A percentile compares a stretch with the other conserved stretches of the same genome.
phyloP scores from a whole-genome alignment of 2,113 vertebrate genomes.

The Pedetes capensis region DNA sequence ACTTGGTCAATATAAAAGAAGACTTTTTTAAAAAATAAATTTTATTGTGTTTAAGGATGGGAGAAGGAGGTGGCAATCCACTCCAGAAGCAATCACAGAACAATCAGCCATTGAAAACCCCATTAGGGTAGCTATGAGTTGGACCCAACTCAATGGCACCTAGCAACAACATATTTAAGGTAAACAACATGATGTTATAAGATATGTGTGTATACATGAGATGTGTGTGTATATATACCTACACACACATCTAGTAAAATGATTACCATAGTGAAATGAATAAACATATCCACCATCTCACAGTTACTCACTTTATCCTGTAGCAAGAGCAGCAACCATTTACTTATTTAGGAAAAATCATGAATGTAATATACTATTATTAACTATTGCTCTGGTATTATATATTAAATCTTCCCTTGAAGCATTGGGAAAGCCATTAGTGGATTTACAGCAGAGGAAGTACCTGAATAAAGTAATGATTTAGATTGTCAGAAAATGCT shows the following conservation, averaged over 20 bases:
- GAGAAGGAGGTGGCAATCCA: too few species aligned
- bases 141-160: too few species aligned
- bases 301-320: neutral
- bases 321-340: neutral
- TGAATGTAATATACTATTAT: neutral
- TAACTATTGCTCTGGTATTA: neutral
- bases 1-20: neutral
- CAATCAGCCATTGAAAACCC: too few species aligned
- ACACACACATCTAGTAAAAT: neutral
- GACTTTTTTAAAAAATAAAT: neutral
- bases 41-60: neutral
- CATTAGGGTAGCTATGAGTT: too few species aligned
- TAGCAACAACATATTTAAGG: too few species aligned
- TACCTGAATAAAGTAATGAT: neutral
- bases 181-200: neutral
- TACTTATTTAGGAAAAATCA: neutral
- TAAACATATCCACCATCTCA: neutral
- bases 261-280: neutral
- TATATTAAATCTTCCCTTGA: neutral
- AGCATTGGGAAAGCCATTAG: neutral
- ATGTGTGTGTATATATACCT: too few species aligned
- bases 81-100: too few species aligned
- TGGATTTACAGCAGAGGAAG: neutral
- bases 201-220: neutral
- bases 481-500: neutral